phyloP scores from a whole-genome alignment of 2,888 invertebrate genomes.

The Lithophane socia region DNA sequence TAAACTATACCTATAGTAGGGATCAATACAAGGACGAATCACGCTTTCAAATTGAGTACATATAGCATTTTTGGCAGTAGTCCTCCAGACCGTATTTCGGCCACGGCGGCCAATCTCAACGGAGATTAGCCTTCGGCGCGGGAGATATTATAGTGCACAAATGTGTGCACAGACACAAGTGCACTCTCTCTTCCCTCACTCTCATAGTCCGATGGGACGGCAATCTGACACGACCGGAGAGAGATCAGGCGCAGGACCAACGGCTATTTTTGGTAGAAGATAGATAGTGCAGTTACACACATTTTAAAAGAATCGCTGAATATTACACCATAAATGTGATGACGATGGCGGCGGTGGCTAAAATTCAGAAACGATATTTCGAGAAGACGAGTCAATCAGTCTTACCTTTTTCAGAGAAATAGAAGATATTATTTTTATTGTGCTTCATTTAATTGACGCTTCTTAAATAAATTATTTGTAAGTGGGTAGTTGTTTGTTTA shows the following conservation, averaged over 20 bases:
- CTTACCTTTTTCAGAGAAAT: not conserved
- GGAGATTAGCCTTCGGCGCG: too few relatives aligned
- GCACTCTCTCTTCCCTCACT: too few relatives aligned
- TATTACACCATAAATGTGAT: not conserved
- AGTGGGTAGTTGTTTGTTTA: constrained; percentile 12
- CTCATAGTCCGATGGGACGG: too few relatives aligned
- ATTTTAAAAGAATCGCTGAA: not conserved
- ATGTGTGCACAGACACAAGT: too few relatives aligned
- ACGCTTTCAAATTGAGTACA: not conserved
- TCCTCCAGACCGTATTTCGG: too few relatives aligned
- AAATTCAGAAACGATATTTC: not conserved
- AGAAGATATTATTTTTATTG: not conserved
- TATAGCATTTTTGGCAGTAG: not conserved
- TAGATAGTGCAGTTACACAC: too few relatives aligned
- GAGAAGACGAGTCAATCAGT: not conserved
- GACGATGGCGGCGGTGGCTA: not conserved
- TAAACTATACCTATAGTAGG: not conserved
- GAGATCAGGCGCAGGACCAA: too few relatives aligned
- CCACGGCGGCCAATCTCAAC: too few relatives aligned
- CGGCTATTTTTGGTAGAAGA: too few relatives aligned
- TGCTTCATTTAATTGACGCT: not conserved
- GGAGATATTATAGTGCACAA: too few relatives aligned
- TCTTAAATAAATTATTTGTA: constrained; percentile 13
- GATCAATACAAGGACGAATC: not conserved
- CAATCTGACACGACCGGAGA: too few relatives aligned